Percentiles rank a stretch among this genome's conserved stretches.
phyloP scores from a whole-genome alignment of 2,113 vertebrate genomes.

The Dromaius novaehollandiae region DNA sequence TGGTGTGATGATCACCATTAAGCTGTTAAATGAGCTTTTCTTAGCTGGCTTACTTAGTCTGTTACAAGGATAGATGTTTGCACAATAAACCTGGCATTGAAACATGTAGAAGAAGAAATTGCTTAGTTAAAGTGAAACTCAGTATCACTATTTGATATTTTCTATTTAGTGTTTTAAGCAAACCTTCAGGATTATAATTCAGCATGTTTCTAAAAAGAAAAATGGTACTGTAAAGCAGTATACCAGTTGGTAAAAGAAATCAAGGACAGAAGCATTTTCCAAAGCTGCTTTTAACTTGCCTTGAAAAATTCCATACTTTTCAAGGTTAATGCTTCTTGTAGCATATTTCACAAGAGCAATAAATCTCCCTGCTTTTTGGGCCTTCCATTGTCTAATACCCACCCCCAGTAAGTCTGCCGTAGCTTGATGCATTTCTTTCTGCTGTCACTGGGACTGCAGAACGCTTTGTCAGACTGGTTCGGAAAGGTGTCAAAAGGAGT shows the following conservation, averaged over 20 bases:
- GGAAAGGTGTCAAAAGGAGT: neutral
- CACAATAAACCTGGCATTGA: neutral
- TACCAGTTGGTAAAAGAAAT: neutral
- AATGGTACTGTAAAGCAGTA: neutral
- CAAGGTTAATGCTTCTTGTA: neutral
- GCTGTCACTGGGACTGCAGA: neutral
- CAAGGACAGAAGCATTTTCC: neutral
- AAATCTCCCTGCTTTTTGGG: neutral
- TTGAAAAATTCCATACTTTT: neutral
- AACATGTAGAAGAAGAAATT: neutral
- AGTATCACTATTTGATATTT: neutral
- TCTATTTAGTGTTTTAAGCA: neutral
- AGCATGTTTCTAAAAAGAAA: neutral
- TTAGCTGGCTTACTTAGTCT: neutral
- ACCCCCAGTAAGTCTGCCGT: fast-evolving
- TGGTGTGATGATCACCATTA: fast-evolving
- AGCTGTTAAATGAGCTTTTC: neutral
- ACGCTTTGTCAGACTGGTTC: neutral
- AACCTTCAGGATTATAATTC: neutral
- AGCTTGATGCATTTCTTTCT: neutral
- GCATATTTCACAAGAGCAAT: neutral
- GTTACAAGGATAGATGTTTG: neutral
- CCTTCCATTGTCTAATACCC: neutral
- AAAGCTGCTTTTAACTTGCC: neutral
- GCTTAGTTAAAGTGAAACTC: neutral